Evolutionary conservation across 2,797 vertebrate genomes (phyloP).

Genomic region (Neostethus bicornis): DNA sequence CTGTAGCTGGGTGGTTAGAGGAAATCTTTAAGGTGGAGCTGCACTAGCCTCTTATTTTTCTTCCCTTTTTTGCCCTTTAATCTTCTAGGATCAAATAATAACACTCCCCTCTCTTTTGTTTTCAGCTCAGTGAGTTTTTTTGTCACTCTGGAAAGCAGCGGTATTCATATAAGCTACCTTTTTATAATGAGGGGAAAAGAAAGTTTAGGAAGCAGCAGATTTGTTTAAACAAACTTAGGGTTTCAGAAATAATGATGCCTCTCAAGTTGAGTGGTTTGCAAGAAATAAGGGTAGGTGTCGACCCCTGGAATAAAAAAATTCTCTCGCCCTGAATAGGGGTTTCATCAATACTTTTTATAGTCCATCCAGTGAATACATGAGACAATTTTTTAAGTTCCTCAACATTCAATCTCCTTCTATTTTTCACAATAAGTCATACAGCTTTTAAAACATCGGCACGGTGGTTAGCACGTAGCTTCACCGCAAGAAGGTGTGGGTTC

Average conservation of each 20-base stretch:
- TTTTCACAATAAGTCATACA: no score
- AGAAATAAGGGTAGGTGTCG: conserved; percentile 21
- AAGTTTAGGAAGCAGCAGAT: conserved; percentile 36
- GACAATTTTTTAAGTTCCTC: no score
- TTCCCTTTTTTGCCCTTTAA: conserved; percentile 61
- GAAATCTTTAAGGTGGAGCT: conserved; percentile 41
- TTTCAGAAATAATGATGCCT: conserved; percentile 52
- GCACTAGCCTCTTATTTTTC: conserved; percentile 4
- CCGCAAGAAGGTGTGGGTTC: no score
- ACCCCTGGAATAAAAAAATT: neutral
- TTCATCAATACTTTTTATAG: neutral
- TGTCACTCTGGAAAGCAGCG: conserved; percentile 31
- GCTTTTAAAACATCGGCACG: no score
- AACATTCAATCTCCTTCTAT: no score
- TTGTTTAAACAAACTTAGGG: conserved; percentile 57
- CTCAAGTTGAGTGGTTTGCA: conserved; percentile 8
- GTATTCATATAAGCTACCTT: conserved; percentile 54
- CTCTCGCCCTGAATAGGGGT: no score
- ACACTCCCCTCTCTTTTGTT: conserved; percentile 45
- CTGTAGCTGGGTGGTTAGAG: conserved; percentile 34
- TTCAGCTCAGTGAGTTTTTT: conserved; percentile 33
- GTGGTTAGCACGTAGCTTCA: no score
- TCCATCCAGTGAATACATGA: no score
- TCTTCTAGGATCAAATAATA: conserved; percentile 70
- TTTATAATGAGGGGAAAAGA: conserved; percentile 56